A percentile compares a stretch with the other conserved stretches of the same genome.
These are phyloP conservation scores for Brachypalpus laphriformis DNA, from an alignment of 2,888 invertebrate genomes.

Conservation along the genomic window DNA sequence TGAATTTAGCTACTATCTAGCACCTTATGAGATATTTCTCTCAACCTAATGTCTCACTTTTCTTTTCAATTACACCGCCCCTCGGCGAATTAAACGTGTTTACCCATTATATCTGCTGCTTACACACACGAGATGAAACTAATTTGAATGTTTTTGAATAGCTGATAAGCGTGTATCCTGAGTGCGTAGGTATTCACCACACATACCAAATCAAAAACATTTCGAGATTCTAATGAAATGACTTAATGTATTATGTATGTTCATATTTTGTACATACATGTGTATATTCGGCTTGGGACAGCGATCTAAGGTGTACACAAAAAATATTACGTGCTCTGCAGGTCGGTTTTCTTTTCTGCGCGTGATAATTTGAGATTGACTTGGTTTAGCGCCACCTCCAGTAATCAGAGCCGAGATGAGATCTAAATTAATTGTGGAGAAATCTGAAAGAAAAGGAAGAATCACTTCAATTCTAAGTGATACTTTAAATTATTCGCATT, in stretches of 20 bases:
- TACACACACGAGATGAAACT: slow-evolving; percentile 14
- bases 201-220: slow-evolving; percentile 18
- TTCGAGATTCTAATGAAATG: neutral
- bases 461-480: neutral
- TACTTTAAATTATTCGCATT: slow-evolving; percentile 6
- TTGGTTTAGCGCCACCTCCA: neutral
- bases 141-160: slow-evolving; percentile 49
- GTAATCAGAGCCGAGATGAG: neutral
- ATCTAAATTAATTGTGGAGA: neutral
- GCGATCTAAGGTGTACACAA: neutral
- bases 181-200: neutral
- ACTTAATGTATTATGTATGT: neutral
- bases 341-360: too few relatives aligned
- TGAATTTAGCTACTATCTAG: slow-evolving; percentile 21
- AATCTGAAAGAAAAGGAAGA: neutral
- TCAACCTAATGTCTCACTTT: slow-evolving; percentile 24
- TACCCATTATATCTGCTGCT: slow-evolving; percentile 16
- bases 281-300: neutral
- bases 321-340: neutral
- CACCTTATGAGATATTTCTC: slow-evolving; percentile 18
- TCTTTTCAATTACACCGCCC: slow-evolving; percentile 31
- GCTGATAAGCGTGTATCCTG: slow-evolving; percentile 30
- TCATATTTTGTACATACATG: neutral
- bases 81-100: slow-evolving; percentile 25
- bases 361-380: neutral